Evolutionary conservation across 2,113 vertebrate species (phyloP).

Genomic region (Ia io): DNA sequence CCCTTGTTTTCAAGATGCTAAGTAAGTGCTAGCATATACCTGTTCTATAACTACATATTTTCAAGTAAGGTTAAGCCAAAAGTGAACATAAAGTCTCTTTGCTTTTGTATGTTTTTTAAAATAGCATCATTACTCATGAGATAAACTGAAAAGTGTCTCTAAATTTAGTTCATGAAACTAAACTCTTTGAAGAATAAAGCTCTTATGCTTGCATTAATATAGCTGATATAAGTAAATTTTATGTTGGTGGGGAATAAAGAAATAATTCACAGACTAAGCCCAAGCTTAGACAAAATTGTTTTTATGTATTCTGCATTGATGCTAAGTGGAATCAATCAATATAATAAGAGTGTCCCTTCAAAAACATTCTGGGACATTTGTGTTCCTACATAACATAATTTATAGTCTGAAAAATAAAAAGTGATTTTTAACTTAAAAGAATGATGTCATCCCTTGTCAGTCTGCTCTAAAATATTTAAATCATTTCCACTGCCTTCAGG

Average conservation of each 20-base stretch:
- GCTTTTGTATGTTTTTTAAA: background rate
- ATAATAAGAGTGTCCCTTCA: background rate
- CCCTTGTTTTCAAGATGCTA: background rate
- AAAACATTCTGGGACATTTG: background rate
- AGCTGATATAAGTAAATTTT: constrained; percentile 23
- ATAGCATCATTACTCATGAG: constrained; percentile 25
- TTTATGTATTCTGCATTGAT: background rate
- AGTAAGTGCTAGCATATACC: background rate
- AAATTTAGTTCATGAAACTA: constrained; percentile 46
- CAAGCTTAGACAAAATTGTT: background rate
- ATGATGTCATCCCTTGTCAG: background rate
- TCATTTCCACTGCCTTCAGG: background rate
- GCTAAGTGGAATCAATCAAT: background rate
- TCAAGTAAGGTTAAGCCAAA: background rate
- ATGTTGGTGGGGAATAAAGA: background rate
- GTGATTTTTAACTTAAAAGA: background rate
- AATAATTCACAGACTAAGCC: background rate
- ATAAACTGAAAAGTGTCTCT: constrained; percentile 29
- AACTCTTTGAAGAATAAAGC: background rate
- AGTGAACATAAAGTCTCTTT: background rate
- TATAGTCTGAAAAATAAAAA: constrained; percentile 31
- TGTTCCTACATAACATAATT: background rate
- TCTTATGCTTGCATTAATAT: background rate
- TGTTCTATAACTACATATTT: background rate
- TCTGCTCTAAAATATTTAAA: constrained; percentile 15